Base-by-base conservation (phyloP, 2,888 invertebrate species). In the Sylvicola cinctus region DNA sequence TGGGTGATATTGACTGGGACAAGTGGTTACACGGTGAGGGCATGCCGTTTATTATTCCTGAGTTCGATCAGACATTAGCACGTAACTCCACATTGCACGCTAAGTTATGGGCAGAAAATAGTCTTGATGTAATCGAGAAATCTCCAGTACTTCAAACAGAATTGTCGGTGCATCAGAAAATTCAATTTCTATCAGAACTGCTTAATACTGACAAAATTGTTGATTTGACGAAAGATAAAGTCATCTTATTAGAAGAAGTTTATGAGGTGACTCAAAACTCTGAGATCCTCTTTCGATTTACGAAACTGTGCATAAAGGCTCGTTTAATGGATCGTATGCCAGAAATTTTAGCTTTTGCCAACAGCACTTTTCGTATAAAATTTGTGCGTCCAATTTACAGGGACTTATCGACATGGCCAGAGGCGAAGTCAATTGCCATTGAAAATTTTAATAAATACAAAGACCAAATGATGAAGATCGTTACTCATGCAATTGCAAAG, bases 321-420 rank as follows among this genome's bases (percentile, higher is more conserved):
- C 66, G 65, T 36, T 76, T 84, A 64, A 57, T 65, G 16, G 61
- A 66, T 0, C 71, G 70, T 46, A 58, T 91, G 25, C 58, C 64
- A 2, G 63, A 68, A 12, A 75, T 76, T 2, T 60, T 91, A 36
- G 52, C 68, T 14, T 90, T 91, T 62, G 70, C 85, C 7, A 83
- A 79, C 43, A 67, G 69, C 13, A 75, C 83, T 49, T 91, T 91
- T 25, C 68, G 93, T 35, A 83, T 91, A 81, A 93, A 93, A 55
- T 93, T 73, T 58, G 76, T 83, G 2, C 66, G 85, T 23, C 88
- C 91, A 3, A 63, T 93, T 32, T 91, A 87, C 57, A 71, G 81
- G 39, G 85, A 84, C 49, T 61, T 90, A 37, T 80, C 74, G 44
- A 65, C 61, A 1, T 90, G 88, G 90, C 72, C 77, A 39, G 69